Base-by-base conservation (phyloP, 2,113 vertebrate species). In the Vanacampus margaritifer region DNA sequence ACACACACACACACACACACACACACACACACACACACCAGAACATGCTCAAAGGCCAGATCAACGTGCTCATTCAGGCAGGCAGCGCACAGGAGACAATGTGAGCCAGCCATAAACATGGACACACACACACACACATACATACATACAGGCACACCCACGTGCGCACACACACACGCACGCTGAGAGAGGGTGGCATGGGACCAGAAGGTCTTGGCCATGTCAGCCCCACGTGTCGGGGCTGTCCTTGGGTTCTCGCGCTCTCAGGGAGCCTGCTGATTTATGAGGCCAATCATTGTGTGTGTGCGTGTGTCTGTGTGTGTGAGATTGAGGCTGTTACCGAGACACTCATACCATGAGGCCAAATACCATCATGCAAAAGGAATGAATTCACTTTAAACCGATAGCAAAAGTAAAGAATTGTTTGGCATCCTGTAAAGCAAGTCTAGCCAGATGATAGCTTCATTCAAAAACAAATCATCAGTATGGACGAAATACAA, bases 241-340 rank as follows among this genome's bases (percentile, higher is more conserved):
- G 75, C 82, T 84, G 84, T 86, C 87, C 71, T 83, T 80, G 65
- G 73, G 71, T 81, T 89, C 85, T 68, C 65, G 73, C 74, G 71
- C 68, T 78, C 78, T 75, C 57, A 61, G 74, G 69, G 72, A 81
- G 60, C 65, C 37, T 64, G 74, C 75, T 84, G 84, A 89, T 89
- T 89, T 84, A 88, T 85, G 80, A 72, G 74, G 66, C 24, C 41
- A 53, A 80, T 79, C 73, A 28, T 53, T 57, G 24, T 28, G 51
- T 26, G 50, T 50, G 36, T 37, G 36, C 10, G 36, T 37, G 0
- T 8, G 5, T 50, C 17, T 50, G 46, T 59, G 56, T 69, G 66
- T 16, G 19, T 71, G 74, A 43, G 59, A 46, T 37, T 37, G 14
- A 68, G 39, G 59, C 54, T 48, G 45, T 65, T 53, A 69, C 46